phyloP scores from a whole-genome alignment of 2,113 vertebrate species.

The Geococcyx californianus region DNA sequence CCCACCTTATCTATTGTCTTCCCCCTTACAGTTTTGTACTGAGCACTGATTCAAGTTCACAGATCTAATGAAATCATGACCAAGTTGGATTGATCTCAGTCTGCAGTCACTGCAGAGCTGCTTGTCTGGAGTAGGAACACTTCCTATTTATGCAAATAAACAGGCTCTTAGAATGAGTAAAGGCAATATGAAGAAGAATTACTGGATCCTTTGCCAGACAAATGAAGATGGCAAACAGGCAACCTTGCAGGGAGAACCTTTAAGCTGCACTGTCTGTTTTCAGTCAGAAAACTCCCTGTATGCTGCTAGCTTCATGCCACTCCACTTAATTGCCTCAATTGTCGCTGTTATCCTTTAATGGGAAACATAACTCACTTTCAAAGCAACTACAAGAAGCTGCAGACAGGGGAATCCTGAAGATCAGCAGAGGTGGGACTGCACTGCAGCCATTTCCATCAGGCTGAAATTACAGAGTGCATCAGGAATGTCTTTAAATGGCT shows the following conservation, averaged over 20 bases:
- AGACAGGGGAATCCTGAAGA: slow-evolving; percentile 79
- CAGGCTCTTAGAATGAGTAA: slow-evolving; percentile 27
- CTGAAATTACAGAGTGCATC: slow-evolving; percentile 70
- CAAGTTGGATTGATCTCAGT: background rate
- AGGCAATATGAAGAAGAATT: slow-evolving; percentile 41
- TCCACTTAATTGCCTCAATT: slow-evolving; percentile 75
- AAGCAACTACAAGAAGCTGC: slow-evolving; percentile 71
- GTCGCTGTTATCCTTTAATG: slow-evolving; percentile 74
- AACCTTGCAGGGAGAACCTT: slow-evolving; percentile 52
- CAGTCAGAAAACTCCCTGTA: background rate
- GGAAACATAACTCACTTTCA: slow-evolving; percentile 76
- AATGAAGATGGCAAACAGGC: slow-evolving; percentile 46
- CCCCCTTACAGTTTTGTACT: fast-evolving
- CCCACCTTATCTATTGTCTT: background rate
- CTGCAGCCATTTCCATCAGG: slow-evolving; percentile 42
- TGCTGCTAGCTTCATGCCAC: slow-evolving; percentile 58
- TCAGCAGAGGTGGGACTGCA: slow-evolving; percentile 73
- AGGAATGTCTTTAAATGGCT: slow-evolving; percentile 65
- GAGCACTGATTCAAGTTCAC: background rate
- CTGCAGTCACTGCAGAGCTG: background rate
- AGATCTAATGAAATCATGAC: background rate
- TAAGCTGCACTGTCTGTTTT: slow-evolving; percentile 9
- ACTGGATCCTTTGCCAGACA: slow-evolving; percentile 48
- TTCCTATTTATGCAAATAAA: slow-evolving; percentile 28
- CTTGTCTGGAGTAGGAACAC: background rate